phyloP scores from a whole-genome alignment of 1,140 invertebrate genomes.

The Trissolcus basalis region DNA sequence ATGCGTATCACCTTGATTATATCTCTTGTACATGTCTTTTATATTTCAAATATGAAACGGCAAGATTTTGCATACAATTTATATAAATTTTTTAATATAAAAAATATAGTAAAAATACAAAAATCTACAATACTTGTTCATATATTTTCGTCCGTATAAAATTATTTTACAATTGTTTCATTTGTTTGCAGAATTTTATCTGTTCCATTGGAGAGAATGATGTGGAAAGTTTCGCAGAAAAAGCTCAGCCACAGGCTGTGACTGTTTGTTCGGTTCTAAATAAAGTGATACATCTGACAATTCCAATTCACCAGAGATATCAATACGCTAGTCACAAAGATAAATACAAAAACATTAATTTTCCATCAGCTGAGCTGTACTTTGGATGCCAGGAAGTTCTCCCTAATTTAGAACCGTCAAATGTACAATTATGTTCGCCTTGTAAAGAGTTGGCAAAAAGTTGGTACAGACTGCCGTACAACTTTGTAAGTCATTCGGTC shows the following conservation, averaged over 20 bases:
- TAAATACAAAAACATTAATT: slow-evolving; percentile 56
- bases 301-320: slow-evolving; percentile 73
- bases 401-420: slow-evolving; percentile 63
- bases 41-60: too few species aligned
- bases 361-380: slow-evolving; percentile 64
- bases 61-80: too few species aligned
- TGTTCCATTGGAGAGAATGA: slow-evolving; percentile 67
- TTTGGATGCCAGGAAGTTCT: slow-evolving; percentile 67
- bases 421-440: slow-evolving; percentile 63
- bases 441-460: slow-evolving; percentile 61
- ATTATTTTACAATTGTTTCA: slow-evolving; percentile 5
- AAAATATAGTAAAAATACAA: too few species aligned
- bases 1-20: too few species aligned
- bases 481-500: slow-evolving; percentile 55
- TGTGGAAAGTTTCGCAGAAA: slow-evolving; percentile 69
- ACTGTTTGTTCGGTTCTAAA: slow-evolving; percentile 62
- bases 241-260: slow-evolving; percentile 65
- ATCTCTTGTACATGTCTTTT: too few species aligned
- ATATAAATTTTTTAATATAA: too few species aligned
- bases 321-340: slow-evolving; percentile 60
- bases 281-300: slow-evolving; percentile 41
- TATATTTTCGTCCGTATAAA: too few species aligned
- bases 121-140: too few species aligned
- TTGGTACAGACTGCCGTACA: slow-evolving; percentile 67
- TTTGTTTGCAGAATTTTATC: slow-evolving; percentile 60